Evolutionary conservation across 2,888 invertebrate genomes (phyloP), one percentile per base, ranked within the genome.

Genomic region (Zhuqinia jingwanae): DNA sequence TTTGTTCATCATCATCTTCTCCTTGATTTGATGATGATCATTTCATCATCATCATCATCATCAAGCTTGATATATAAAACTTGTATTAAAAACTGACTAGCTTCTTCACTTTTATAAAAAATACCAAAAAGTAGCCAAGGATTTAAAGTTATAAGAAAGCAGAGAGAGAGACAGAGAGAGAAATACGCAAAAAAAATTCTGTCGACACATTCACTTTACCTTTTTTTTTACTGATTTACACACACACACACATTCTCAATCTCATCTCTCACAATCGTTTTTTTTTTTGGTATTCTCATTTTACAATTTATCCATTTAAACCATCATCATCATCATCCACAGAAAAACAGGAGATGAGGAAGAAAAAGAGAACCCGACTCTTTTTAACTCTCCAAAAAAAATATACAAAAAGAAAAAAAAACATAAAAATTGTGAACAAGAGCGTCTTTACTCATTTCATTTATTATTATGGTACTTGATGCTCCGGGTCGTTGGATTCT

Each of bases 1-100:
- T 86, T 76, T 82, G 77, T 76, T 87, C 85, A 79, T 86, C 85
- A 85, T 85, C 87, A 87, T 77, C 70, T 76, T 25, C 76, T 63
- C 1, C 76, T 22, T 6, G 10, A 76, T 36, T 25, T 60, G 60
- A 70, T 70, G 22, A 25, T 50, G 70, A 75, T 36, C 15, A 58
- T 79, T n/a, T n/a, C 36, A 36, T 6, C 36, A 36, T 36, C 5
- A 36, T 36, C 36, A 36, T 36, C 36, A 36, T 36, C 36, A 8
- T 36, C 36, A 36, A 36, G 36, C 3, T 56, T 75, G 53, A n/a
- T n/a, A n/a, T 53, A 73, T 75, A 75, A 75, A 75, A 56, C 25
- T 75, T 75, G 75, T 75, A 75, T 75, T 56, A 75, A 73, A 75
- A 75, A 36, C 36, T 75, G 56, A 56, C 30, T 56, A 56, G n/a